Base-by-base conservation (phyloP, 2,797 vertebrate genomes). In the Karalla daura region DNA sequence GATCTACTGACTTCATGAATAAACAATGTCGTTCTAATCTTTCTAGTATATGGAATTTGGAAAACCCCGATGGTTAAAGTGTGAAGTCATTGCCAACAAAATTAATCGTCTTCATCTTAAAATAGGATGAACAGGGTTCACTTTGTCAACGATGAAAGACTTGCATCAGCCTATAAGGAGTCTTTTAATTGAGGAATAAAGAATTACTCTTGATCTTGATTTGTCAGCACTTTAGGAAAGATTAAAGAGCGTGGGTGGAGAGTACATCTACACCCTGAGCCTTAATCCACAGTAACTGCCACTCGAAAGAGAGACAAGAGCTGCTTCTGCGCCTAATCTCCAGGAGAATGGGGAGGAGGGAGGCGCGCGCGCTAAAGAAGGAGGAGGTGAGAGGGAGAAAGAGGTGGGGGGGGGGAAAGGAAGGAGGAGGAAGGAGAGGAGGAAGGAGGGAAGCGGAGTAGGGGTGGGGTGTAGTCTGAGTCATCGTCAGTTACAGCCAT, bases 401-500 rank as follows among this genome's bases (percentile, higher is more conserved):
- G 20, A 33, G 27, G n/a, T 15, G 12, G 33, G 33, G 12, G 12
- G 4, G 40, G 52, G 10, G 20, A 8, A 12, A 17, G 46, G 17
- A 23, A 13, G 23, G 15, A 32, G 25, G 5, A 43, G 10, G 39
- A 28, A 25, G 11, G 4, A 28, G 32, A 17, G 35, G 18, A 35
- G 18, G 33, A 17, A 35, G 12, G 17, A 32, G 12, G 7, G 30
- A 43, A 27, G 45, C 24, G 59, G 45, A 7, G 23, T 37, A 41
- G 47, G 54, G 76, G 37, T 7, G 43, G 67, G 32, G 63, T n/a
- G 24, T 0, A n/a, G 69, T 67, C 67, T 88, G 87, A 87, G 83
- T 89, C 87, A 90, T 77, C 70, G 30, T 49, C 68, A 63, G 54
- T 81, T 78, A 67, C 43, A 69, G 58, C 17, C 66, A 53, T 76